phyloP scores from a whole-genome alignment of 1,140 invertebrate genomes.

The Monochamus saltuarius region DNA sequence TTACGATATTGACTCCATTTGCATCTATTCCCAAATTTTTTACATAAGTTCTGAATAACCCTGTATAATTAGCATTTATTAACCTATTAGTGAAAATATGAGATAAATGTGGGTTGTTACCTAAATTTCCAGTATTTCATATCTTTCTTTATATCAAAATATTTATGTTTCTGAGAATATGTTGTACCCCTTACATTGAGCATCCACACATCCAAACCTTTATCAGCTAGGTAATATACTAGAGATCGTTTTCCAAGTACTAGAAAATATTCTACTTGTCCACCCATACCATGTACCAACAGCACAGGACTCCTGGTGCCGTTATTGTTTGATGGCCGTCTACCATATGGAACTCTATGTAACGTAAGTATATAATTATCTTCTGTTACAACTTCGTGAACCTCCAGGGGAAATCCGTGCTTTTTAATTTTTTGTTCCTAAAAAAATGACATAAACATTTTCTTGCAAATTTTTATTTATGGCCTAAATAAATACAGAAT shows the following conservation, averaged over 20 bases:
- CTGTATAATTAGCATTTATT: no score
- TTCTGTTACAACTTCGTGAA: slow-evolving; percentile 58
- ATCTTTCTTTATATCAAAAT: no score
- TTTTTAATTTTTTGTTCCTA: slow-evolving; percentile 4
- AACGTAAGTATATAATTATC: slow-evolving; percentile 63
- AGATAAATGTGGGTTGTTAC: no score
- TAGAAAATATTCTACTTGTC: slow-evolving; percentile 26
- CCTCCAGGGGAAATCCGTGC: slow-evolving; percentile 60
- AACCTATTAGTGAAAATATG: no score
- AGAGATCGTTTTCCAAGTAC: slow-evolving; percentile 44
- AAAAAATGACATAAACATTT: slow-evolving; percentile 1
- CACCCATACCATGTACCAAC: slow-evolving; percentile 53
- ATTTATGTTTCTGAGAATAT: no score
- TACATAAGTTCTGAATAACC: no score
- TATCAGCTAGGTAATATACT: slow-evolving; percentile 63
- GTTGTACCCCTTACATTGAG: slow-evolving; percentile 60
- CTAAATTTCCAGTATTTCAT: no score
- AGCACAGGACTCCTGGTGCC: slow-evolving; percentile 40
- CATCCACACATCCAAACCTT: slow-evolving; percentile 68
- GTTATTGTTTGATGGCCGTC: slow-evolving; percentile 34
- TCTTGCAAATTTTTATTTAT: no score
- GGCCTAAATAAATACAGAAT: no score
- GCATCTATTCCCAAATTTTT: no score
- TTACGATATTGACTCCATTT: no score
- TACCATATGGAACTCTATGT: slow-evolving; percentile 59